A percentile compares a stretch with the other conserved stretches of the same genome.
Evolutionary conservation across 2,797 vertebrate species (phyloP).

Genomic region (Enteromius anoplus): DNA sequence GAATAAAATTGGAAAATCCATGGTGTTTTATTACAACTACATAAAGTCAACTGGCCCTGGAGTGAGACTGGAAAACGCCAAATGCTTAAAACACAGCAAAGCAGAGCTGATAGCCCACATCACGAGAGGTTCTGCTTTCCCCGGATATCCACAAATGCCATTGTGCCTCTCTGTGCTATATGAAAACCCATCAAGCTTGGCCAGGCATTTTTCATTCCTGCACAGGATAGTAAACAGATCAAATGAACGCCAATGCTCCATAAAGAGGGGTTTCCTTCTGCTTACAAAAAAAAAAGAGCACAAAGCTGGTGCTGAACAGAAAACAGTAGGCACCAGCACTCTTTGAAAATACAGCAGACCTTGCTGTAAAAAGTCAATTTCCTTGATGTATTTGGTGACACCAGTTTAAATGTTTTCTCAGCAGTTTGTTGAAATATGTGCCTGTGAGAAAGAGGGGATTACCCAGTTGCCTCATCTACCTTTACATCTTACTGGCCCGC

Average conservation of each 20-base stretch:
- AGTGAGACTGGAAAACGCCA: neutral
- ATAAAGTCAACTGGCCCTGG: slow-evolving; percentile 4
- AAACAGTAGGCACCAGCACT: neutral
- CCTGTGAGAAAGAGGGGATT: neutral
- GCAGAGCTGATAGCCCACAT: neutral
- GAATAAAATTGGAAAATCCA: slow-evolving; percentile 2
- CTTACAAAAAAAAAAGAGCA: neutral
- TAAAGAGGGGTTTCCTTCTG: neutral
- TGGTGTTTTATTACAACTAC: neutral
- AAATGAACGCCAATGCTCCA: neutral
- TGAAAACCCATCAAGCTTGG: neutral
- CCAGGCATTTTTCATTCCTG: slow-evolving; percentile 19
- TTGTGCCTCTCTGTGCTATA: neutral
- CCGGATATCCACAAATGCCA: neutral
- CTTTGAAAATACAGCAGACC: neutral
- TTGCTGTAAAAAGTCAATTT: slow-evolving; percentile 7
- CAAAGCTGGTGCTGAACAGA: slow-evolving; percentile 11
- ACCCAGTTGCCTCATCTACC: neutral
- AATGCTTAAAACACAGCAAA: neutral
- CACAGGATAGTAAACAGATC: slow-evolving; percentile 2
- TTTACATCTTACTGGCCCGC: neutral
- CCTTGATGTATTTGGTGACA: neutral
- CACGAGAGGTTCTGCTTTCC: neutral
- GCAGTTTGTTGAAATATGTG: neutral
- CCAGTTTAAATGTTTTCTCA: neutral